Evolutionary conservation across 2,113 vertebrate species (phyloP).

Genomic region (Neolamprologus longior): DNA sequence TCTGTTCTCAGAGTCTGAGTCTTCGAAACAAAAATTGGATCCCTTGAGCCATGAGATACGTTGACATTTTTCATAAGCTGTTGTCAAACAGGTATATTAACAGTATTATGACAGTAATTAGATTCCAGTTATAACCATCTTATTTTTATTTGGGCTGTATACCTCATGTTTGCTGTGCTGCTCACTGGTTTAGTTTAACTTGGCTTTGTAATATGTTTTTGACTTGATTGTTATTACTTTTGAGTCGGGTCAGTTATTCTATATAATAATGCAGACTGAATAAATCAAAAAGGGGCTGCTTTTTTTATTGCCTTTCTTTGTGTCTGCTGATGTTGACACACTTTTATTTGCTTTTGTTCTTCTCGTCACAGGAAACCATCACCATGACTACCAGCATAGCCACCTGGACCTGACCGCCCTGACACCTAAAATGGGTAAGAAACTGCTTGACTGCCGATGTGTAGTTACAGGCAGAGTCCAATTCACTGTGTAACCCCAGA

Average conservation of each 20-base stretch:
- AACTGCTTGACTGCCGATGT: background rate
- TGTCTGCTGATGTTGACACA: background rate
- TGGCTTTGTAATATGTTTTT: accelerated
- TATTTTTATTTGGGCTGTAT: background rate
- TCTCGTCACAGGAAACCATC: slow-evolving; percentile 81
- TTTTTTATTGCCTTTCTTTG: background rate
- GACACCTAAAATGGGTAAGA: slow-evolving; percentile 91
- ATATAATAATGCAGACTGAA: background rate
- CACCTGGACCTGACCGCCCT: slow-evolving; percentile 86
- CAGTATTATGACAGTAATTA: background rate
- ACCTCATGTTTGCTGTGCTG: background rate
- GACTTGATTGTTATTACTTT: background rate
- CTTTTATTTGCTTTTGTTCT: background rate
- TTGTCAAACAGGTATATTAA: background rate
- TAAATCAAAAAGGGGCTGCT: background rate
- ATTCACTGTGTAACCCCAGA: background rate
- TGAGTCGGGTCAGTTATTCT: background rate
- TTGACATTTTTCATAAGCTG: background rate
- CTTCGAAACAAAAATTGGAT: background rate
- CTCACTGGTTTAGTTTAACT: background rate
- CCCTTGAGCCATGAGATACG: background rate
- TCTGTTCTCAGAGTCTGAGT: background rate
- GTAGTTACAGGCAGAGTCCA: background rate
- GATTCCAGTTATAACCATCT: background rate
- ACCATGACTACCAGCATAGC: slow-evolving; percentile 83